Evolutionary conservation across 2,888 invertebrate species (phyloP).

Genomic region (Rotaria magnacalcarata): DNA sequence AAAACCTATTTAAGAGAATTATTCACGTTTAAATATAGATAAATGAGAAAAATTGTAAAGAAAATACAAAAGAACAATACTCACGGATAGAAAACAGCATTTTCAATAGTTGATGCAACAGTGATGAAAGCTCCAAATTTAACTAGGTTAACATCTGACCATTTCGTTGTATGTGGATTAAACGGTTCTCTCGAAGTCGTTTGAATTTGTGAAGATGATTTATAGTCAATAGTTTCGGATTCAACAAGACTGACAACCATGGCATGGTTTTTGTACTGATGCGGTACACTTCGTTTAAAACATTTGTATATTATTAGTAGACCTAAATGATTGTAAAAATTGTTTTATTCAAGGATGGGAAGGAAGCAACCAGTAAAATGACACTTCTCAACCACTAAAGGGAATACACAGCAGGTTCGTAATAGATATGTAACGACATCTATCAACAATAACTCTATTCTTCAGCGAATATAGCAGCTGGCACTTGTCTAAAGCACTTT

Average conservation of each 20-base stretch:
- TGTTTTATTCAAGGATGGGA: background rate
- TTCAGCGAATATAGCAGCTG: no score
- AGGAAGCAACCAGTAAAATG: background rate
- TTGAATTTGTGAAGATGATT: background rate
- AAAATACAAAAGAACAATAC: background rate
- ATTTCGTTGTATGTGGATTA: slow-evolving; percentile 33
- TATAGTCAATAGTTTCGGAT: background rate
- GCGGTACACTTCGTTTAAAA: no score
- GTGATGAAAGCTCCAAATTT: background rate
- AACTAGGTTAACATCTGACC: background rate
- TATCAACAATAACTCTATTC: background rate
- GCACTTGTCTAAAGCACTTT: no score
- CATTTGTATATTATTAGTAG: no score
- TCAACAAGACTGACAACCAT: background rate
- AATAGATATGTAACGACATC: background rate
- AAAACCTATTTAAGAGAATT: background rate
- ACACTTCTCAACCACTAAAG: background rate
- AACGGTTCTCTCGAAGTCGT: background rate
- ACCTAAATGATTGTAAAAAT: no score
- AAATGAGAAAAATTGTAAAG: background rate
- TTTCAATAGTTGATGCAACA: background rate
- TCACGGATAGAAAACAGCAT: slow-evolving; percentile 1
- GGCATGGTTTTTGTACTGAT: background rate
- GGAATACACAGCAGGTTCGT: background rate
- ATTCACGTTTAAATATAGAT: background rate